Evolutionary conservation across 2,113 vertebrate species (phyloP).

Genomic region (Psittacula cyanocephala): DNA sequence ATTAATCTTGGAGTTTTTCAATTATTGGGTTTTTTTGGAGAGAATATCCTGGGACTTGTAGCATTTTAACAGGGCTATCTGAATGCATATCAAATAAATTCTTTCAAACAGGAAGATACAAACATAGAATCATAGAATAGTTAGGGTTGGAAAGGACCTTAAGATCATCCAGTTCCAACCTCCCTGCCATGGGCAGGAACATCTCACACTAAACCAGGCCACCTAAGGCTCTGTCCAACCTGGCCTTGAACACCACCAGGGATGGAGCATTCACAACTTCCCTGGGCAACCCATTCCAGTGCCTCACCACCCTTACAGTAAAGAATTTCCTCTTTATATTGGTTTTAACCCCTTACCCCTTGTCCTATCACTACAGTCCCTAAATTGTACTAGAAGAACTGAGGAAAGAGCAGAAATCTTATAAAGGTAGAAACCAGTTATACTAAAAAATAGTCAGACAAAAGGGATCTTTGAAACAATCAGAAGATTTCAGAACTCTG

Average conservation of each 20-base stretch:
- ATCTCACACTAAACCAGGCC: too few relatives aligned
- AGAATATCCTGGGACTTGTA: neutral
- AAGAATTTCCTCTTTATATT: too few relatives aligned
- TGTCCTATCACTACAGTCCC: neutral
- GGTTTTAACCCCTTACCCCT: too few relatives aligned
- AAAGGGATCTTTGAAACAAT: neutral
- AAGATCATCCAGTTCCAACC: too few relatives aligned
- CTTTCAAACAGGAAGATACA: neutral
- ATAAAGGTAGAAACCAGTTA: neutral
- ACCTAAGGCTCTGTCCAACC: too few relatives aligned
- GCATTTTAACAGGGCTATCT: neutral
- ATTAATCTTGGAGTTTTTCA: neutral
- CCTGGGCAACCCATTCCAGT: too few relatives aligned
- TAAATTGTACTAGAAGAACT: neutral
- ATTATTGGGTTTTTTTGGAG: neutral
- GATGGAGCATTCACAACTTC: too few relatives aligned
- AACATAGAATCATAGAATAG: too few relatives aligned
- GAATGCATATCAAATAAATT: neutral
- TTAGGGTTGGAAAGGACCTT: too few relatives aligned
- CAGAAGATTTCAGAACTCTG: neutral
- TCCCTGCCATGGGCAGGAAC: too few relatives aligned
- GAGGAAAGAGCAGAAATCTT: neutral
- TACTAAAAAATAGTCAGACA: neutral
- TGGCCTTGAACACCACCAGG: too few relatives aligned
- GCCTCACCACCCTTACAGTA: too few relatives aligned